Evolutionary conservation across 2,113 vertebrate genomes (phyloP).

Genomic region (rabbit (Oryctolagus cuniculus)): DNA sequence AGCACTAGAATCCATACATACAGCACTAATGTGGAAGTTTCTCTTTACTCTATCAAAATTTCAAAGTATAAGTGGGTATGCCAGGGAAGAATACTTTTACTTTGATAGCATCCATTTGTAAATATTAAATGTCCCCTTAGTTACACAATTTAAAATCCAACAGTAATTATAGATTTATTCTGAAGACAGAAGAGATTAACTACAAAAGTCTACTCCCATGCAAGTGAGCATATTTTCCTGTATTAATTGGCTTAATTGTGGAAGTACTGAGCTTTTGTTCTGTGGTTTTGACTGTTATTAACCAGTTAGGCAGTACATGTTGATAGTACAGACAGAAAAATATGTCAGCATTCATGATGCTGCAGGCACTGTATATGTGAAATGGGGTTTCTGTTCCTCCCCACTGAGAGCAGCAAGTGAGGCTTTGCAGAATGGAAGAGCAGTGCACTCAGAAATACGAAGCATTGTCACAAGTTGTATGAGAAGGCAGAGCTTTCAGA

Average conservation of each 20-base stretch:
- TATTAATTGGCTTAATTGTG: not conserved
- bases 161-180: not conserved
- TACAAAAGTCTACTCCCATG: conserved; percentile 1
- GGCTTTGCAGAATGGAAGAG: not conserved
- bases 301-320: not conserved
- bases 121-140: not conserved
- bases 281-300: conserved; percentile 16
- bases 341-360: conserved; percentile 49
- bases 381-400: not conserved
- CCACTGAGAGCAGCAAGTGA: not conserved
- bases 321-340: conserved; percentile 20
- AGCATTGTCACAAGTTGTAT: not conserved
- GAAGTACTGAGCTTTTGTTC: not conserved
- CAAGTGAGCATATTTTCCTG: not conserved
- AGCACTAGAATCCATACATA: too few species aligned
- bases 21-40: not conserved
- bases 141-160: conserved; percentile 50
- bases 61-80: not conserved
- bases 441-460: not conserved
- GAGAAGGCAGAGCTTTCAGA: not conserved
- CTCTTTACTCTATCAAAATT: conserved; percentile 17
- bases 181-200: not conserved
- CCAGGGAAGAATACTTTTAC: not conserved
- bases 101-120: conserved; percentile 30
- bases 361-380: conserved; percentile 53